Base-by-base conservation (phyloP, 2,888 invertebrate species). In the Cancer borealis region DNA sequence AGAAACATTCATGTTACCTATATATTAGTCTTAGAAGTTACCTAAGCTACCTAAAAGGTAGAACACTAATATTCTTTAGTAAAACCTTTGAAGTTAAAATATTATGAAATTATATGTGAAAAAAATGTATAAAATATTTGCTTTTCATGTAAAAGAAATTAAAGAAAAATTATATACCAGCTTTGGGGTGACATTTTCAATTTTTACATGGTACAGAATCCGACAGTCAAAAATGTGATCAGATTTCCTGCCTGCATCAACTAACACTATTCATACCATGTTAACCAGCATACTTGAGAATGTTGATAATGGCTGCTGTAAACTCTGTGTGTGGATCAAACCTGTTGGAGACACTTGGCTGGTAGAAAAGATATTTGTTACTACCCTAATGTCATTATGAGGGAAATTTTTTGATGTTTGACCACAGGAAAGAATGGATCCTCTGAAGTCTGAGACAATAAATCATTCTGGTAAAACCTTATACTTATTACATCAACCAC, bases 251-350 rank as follows among this genome's bases (percentile, higher is more conserved):
- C 12, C 3, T 14, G 14, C 39, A n/a, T 84, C 39, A 84, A 84
- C 84, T 84, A 84, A 30, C 84, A 84, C 39, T 84, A 84, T 84
- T 39, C 84, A 84, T 84, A 84, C 84, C 84, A 84, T 84, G 84
- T 39, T 39, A 84, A 14, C 84, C 84, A 39, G 39, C 84, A 84
- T 84, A 84, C 84, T 84, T 84, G 39, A 84, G 39, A 79, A 26
- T 84, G 84, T 84, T 84, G 84, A 84, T 84, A 84, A 84, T 17
- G 39, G 84, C 39, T 84, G 84, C 39, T 84, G 84, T 84, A 84
- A 84, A n/a, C 30, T 84, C 84, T 39, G 39, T 39, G 84, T 84
- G 84, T 84, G 84, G 84, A 84, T 84, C 84, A 84, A 84, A 84
- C 84, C 84, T 84, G 84, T 39, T 84, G 84, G n/a, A 84, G 84